Base-by-base conservation (phyloP, 2,113 vertebrate species). In the Odocoileus virginianus region DNA sequence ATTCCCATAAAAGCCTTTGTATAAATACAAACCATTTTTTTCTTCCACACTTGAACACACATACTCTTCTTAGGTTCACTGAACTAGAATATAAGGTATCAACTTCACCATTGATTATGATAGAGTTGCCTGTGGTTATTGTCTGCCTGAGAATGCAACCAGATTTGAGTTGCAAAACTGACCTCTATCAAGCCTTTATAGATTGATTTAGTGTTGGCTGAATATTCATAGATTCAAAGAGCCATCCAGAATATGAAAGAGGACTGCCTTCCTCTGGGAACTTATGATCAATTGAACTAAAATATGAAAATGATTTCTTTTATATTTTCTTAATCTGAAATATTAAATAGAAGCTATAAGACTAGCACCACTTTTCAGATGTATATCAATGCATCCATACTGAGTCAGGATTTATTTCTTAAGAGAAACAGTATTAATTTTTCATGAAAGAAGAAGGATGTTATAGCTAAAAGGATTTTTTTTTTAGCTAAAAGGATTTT, bases 291-390 rank as follows among this genome's bases (percentile, higher is more conserved):
- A 25, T 3, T 96, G 89, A 92, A 28, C n/a, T 47, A 95, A 98
- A 94, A 97, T 71, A 96, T 84, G 61, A 82, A 97, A 98, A 97
- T 64, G 89, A 74, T 61, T 36, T 97, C 36, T 88, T 96, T 81
- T 19, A 86, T 74, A 43, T 76, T 97, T 87, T 78, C 90, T 95
- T 88, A 97, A 92, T 97, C 96, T 94, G 83, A 92, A 87, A 90
- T 87, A 86, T 43, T 94, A 92, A 97, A 60, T 61, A 92, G 60
- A 50, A 87, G 17, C 61, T 76, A 15, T 55, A 23, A 94, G 78
- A 78, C 50, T 58, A 97, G 43, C 50, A 43, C 43, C 88, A 16
- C 2, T 79, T 96, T 91, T 78, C 67, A 92, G 52, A 93, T 79
- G 19, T 36, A 3, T 43, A 85, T 40, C 82, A 50, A 13, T 64